Conservation (phyloP, 2,888 invertebrate species). For the Apamea epomidion region DNA sequence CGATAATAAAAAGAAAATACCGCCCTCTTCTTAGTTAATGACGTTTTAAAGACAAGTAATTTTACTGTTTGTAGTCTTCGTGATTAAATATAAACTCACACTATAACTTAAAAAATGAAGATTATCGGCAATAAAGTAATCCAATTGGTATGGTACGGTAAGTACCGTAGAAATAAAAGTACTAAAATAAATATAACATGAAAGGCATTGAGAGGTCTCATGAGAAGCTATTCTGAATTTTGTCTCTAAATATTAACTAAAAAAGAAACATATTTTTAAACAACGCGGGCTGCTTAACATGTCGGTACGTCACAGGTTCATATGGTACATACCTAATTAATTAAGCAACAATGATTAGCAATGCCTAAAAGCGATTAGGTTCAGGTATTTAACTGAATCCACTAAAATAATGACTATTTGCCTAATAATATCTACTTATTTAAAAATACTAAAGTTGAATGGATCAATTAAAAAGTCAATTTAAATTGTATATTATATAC, state of each 20-base stretch:
- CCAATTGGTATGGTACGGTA: neutral
- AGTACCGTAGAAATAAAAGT: neutral
- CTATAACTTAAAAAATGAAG: neutral
- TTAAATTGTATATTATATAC: neutral
- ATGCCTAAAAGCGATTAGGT: neutral
- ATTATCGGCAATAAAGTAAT: neutral
- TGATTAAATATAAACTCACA: neutral
- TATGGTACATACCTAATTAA: neutral
- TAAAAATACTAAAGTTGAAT: neutral
- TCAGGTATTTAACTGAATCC: neutral
- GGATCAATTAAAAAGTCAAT: neutral
- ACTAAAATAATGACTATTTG: neutral
- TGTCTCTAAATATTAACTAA: neutral
- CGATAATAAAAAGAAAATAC: conserved; percentile 6
- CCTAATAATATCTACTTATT: neutral
- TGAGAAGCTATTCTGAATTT: neutral
- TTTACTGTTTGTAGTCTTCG: neutral
- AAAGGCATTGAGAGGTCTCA: neutral
- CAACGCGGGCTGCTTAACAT: neutral
- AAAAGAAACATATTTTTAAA: neutral
- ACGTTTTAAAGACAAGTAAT: neutral
- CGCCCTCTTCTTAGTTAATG: neutral
- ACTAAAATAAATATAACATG: neutral
- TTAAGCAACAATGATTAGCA: neutral
- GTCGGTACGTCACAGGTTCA: neutral